phyloP scores from a whole-genome alignment of 2,113 vertebrate species.

The Heloderma charlesbogerti region DNA sequence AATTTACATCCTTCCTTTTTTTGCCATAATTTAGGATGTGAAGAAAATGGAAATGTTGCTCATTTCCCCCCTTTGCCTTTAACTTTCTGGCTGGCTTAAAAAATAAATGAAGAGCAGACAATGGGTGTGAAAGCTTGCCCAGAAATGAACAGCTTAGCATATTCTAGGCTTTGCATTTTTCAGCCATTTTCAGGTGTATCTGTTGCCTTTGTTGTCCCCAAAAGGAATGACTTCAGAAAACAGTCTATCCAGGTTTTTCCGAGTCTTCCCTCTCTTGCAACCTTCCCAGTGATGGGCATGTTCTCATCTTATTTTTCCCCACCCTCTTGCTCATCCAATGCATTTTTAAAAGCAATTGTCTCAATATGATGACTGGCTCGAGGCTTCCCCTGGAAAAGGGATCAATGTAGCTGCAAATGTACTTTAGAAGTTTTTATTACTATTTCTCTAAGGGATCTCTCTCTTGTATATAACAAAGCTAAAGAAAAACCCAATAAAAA shows the following conservation, averaged over 20 bases:
- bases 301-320: not conserved
- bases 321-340: not conserved
- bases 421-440: slow-evolving; percentile 1
- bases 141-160: not conserved
- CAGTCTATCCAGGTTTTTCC: no score
- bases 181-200: not conserved
- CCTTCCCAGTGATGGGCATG: not conserved
- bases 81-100: not conserved
- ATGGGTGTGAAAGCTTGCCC: not conserved
- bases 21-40: not conserved
- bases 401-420: slow-evolving; percentile 5
- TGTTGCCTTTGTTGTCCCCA: not conserved
- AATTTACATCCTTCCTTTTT: not conserved
- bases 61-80: not conserved
- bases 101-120: not conserved
- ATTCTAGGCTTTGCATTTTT: not conserved
- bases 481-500: not conserved
- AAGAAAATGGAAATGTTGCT: not conserved
- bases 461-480: slow-evolving; percentile 11
- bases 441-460: not conserved
- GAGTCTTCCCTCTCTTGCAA: not conserved
- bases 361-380: not conserved
- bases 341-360: slow-evolving; percentile 2
- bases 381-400: not conserved
- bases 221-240: not conserved